phyloP scores from a whole-genome alignment of 2,888 invertebrate genomes.

The Amiota mariae region DNA sequence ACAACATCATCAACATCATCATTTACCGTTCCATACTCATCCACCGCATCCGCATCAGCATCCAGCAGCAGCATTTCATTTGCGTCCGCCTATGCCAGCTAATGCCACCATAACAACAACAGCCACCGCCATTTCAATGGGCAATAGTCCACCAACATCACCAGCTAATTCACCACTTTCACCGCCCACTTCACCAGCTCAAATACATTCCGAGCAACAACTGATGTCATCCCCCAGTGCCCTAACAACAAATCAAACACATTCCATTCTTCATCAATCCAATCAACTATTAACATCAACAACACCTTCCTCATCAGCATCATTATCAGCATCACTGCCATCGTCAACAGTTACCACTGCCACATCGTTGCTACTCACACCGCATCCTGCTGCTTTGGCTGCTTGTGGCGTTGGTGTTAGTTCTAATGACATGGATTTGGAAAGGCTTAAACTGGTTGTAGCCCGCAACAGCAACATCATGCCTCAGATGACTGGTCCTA shows the following conservation, averaged over 20 bases:
- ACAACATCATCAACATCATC: constrained; percentile 52
- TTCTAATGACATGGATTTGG: constrained; percentile 69
- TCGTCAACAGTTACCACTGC: constrained; percentile 40
- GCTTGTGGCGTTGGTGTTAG: constrained; percentile 29
- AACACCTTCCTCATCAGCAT: constrained; percentile 28
- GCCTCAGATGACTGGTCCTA: constrained; percentile 54
- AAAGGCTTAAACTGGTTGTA: constrained; percentile 73
- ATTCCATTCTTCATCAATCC: not conserved
- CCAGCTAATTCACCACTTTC: constrained; percentile 67
- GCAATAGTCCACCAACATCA: constrained; percentile 50
- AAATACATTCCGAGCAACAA: constrained; percentile 51
- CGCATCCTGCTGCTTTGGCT: constrained; percentile 34
- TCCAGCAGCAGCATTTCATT: constrained; percentile 57
- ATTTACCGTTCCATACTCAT: constrained; percentile 51
- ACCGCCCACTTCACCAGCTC: constrained; percentile 65
- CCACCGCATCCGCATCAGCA: constrained; percentile 51
- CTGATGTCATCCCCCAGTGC: constrained; percentile 33
- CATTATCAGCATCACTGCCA: constrained; percentile 37
- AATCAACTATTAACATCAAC: constrained; percentile 34
- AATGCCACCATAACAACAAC: constrained; percentile 32
- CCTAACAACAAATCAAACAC: constrained; percentile 37
- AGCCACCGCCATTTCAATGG: constrained; percentile 27
- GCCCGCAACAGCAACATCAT: constrained; percentile 55
- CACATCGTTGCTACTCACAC: constrained; percentile 28
- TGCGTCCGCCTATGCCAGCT: constrained; percentile 52